phyloP scores from a whole-genome alignment of 2,113 vertebrate species.

The Antechinus stuartii region DNA sequence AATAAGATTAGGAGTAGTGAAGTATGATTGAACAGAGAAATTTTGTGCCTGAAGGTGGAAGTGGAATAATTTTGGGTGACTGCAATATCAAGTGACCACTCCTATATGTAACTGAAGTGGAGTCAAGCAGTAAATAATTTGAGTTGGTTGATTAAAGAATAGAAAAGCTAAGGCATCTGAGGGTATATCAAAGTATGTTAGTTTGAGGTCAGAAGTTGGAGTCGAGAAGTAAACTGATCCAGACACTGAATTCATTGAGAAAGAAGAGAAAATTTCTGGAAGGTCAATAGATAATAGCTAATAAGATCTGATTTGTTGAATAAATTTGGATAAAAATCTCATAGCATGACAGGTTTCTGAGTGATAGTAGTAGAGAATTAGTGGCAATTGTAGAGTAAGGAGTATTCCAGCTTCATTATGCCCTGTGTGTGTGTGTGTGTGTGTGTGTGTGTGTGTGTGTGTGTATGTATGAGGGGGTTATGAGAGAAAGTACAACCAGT shows the following conservation, averaged over 20 bases:
- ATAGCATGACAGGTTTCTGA: not conserved
- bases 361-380: not conserved
- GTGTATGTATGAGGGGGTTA: no score
- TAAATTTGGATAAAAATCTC: not conserved
- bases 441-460: no score
- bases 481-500: no score
- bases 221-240: not conserved
- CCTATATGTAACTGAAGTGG: not conserved
- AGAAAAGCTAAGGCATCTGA: not conserved
- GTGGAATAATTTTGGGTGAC: not conserved
- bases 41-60: not conserved
- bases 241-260: not conserved
- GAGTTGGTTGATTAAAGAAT: not conserved
- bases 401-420: not conserved
- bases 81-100: not conserved
- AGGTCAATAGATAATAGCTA: not conserved
- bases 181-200: not conserved
- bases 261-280: not conserved
- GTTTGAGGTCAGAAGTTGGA: not conserved
- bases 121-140: not conserved
- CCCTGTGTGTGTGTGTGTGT: no score
- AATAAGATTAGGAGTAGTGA: no score
- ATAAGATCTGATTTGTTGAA: not conserved
- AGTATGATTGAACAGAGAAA: no score
- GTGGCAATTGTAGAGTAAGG: not conserved